phyloP scores from a whole-genome alignment of 2,888 invertebrate genomes.

The Criorhina ranunculi region DNA sequence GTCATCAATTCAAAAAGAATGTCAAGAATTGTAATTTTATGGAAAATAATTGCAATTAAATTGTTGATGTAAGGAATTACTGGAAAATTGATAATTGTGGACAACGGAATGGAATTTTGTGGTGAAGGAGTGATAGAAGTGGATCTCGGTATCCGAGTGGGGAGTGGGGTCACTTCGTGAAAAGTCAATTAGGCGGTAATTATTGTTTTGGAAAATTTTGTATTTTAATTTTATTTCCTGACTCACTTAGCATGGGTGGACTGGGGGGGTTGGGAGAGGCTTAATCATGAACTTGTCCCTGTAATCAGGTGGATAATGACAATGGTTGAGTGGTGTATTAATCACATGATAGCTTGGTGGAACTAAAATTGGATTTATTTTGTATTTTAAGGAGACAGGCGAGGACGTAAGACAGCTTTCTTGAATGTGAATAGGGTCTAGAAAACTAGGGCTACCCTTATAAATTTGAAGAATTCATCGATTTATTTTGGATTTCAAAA shows the following conservation, averaged over 20 bases:
- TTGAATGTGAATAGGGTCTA: too few relatives aligned
- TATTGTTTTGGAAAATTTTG: constrained; percentile 65
- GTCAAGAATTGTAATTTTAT: constrained; percentile 65
- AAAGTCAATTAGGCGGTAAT: constrained; percentile 73
- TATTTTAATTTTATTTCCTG: constrained; percentile 65
- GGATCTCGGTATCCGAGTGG: constrained; percentile 37
- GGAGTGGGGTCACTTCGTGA: constrained; percentile 49
- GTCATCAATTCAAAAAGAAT: constrained; percentile 42
- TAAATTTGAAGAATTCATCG: too few relatives aligned
- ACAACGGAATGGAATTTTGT: constrained; percentile 37
- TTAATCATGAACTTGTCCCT: constrained; percentile 65
- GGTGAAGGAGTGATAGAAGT: constrained; percentile 40
- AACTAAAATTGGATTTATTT: background rate
- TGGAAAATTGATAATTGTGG: constrained; percentile 70
- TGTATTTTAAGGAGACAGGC: background rate
- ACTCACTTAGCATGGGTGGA: constrained; percentile 24
- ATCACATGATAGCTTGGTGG: constrained; percentile 48
- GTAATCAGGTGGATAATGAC: constrained; percentile 67
- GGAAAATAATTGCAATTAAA: constrained; percentile 73
- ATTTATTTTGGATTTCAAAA: too few relatives aligned
- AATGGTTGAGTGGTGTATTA: constrained; percentile 39
- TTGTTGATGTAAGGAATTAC: constrained; percentile 71
- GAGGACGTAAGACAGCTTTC: too few relatives aligned
- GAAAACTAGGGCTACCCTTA: too few relatives aligned
- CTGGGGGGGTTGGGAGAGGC: too few relatives aligned